Percentiles rank a stretch among this genome's conserved stretches.
phyloP scores from a whole-genome alignment of 2,113 vertebrate species.

The Heloderma charlesbogerti region DNA sequence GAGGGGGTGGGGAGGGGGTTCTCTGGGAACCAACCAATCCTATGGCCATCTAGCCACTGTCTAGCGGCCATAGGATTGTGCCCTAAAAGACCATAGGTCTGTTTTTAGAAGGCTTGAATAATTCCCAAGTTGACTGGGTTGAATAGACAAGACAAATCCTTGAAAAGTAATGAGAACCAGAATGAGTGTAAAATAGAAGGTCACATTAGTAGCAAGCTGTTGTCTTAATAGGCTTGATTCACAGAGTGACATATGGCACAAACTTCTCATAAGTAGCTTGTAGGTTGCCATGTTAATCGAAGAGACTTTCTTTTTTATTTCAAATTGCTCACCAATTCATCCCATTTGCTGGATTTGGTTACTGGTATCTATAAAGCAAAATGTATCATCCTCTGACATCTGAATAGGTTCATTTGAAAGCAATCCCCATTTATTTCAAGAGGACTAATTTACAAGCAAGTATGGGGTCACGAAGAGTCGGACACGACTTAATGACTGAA shows the following conservation, averaged over 20 bases:
- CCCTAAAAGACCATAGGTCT: neutral
- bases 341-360: neutral
- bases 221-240: neutral
- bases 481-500: too few species aligned
- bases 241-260: neutral
- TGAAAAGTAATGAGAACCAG: neutral
- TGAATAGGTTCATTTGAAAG: neutral
- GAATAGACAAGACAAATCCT: neutral
- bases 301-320: neutral
- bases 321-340: conserved; percentile 1
- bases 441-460: neutral
- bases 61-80: too few species aligned
- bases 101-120: conserved; percentile 14
- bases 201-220: neutral
- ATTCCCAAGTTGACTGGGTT: neutral
- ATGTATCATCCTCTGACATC: conserved; percentile 4
- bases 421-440: neutral
- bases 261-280: neutral
- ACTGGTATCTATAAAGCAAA: neutral
- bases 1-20: too few species aligned
- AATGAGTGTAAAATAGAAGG: neutral
- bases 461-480: too few species aligned
- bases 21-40: too few species aligned
- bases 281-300: neutral
- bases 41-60: too few species aligned